Base-by-base conservation (phyloP, 2,888 invertebrate genomes). In the Ochropleura leucogaster region DNA sequence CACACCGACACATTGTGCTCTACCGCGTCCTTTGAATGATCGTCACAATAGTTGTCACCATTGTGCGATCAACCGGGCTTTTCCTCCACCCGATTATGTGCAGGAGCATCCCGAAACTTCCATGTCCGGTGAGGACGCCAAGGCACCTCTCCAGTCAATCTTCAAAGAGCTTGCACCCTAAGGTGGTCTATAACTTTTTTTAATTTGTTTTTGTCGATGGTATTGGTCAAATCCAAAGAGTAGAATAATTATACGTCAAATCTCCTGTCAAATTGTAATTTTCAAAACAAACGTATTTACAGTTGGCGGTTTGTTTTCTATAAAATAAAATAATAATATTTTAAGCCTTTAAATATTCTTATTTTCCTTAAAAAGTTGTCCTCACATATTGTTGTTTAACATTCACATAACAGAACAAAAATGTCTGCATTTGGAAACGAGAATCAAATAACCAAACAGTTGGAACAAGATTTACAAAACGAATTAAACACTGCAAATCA, bases 381-480 rank as follows among this genome's bases (percentile, higher is more conserved):
- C 9, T 18, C n/a, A 42, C 7, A 18, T 14, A n/a, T 68, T 76
- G 12, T 16, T 10, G 14, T 51, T 12, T 40, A 55, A 30, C 30
- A 62, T 18, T 55, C 14, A 20, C 55, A 18, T 18, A 44, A 46
- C n/a, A 20, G 18, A 72, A 68, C 55, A 7, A 82, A 68, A 68
- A 87, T 89, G 89, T 83, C 89, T 51, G 72, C 81, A 42, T 46
- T 81, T 72, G 86, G 81, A 73, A 77, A 77, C 63, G 49, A 66
- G 47, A 76, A 20, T 72, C 79, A 77, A 72, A 12, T 64, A 46
- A 73, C 83, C 47, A 93, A 93, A 83, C 94, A 93, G 68, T 85
- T 95, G 55, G 92, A 93, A 73, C 94, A 93, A 86, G 95, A 96
- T 53, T 88, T 96, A 83, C 94, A 94, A 88, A 94, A 95, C 79